Evolutionary conservation across 2,113 vertebrate species (phyloP).

Genomic region (Probosciger aterrimus): DNA sequence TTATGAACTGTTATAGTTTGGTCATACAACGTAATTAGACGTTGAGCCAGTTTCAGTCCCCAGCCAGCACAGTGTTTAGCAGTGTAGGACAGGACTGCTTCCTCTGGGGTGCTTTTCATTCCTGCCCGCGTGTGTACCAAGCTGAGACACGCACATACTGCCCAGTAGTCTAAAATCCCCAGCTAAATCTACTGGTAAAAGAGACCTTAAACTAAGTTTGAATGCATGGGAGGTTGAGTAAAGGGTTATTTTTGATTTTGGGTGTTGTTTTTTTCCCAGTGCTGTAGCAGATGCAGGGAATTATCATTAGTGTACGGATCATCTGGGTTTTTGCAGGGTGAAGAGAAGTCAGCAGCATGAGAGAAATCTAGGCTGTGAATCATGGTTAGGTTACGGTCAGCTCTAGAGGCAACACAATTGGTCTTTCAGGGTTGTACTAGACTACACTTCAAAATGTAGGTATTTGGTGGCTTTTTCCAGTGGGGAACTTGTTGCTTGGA

Average conservation of each 20-base stretch:
- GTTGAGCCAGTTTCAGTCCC: not conserved
- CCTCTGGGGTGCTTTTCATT: not conserved
- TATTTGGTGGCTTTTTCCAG: not conserved
- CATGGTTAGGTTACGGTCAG: not conserved
- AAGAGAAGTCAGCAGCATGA: not conserved
- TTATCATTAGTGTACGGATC: not conserved
- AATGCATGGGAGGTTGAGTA: not conserved
- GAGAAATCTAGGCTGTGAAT: not conserved
- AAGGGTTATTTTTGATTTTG: not conserved
- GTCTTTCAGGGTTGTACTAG: not conserved
- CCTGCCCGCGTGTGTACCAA: not conserved
- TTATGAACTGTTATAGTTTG: not conserved
- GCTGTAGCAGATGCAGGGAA: not conserved
- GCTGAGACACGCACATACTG: accelerated
- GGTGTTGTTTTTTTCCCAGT: accelerated
- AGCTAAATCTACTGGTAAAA: not conserved
- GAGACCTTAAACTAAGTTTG: not conserved
- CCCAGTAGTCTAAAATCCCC: not conserved
- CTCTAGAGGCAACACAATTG: not conserved
- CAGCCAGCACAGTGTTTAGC: not conserved
- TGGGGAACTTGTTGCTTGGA: not conserved
- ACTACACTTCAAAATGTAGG: not conserved
- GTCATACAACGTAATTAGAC: not conserved
- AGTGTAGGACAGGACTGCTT: not conserved
- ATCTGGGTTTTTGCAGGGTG: not conserved